Percentiles rank a stretch among this genome's conserved stretches.
Evolutionary conservation across 2,888 invertebrate genomes (phyloP).

Genomic region (Brenthis hecate): DNA sequence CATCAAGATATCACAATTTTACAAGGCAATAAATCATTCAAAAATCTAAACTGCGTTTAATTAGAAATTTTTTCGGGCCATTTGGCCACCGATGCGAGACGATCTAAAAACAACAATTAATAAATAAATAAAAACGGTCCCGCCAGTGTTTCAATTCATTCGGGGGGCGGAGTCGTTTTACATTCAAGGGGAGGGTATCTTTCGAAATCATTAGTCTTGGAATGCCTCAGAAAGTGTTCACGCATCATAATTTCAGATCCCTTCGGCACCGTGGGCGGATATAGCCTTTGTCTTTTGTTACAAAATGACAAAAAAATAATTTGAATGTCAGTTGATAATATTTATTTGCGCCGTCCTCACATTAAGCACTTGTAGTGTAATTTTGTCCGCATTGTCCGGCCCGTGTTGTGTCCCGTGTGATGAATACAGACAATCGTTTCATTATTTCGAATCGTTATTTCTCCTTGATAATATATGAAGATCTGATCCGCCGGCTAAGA

Average conservation of each 20-base stretch:
- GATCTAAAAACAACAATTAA: constrained; percentile 74
- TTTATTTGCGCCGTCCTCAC: constrained; percentile 69
- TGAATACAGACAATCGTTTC: constrained; percentile 60
- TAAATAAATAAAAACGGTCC: constrained; percentile 65
- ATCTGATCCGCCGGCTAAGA: constrained; percentile 22
- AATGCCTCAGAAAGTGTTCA: constrained; percentile 72
- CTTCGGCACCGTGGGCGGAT: constrained; percentile 72
- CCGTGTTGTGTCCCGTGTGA: constrained; percentile 65
- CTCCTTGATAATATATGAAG: constrained; percentile 30
- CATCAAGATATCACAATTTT: constrained; percentile 14
- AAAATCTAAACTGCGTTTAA: constrained; percentile 38
- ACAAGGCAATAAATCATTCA: constrained; percentile 25
- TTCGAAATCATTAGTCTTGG: constrained; percentile 79
- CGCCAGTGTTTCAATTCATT: constrained; percentile 80
- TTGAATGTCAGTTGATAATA: constrained; percentile 71
- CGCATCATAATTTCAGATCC: constrained; percentile 73
- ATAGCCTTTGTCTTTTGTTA: constrained; percentile 75
- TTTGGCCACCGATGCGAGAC: constrained; percentile 38
- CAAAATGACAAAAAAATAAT: constrained; percentile 61
- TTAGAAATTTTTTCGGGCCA: constrained; percentile 47
- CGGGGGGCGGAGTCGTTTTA: constrained; percentile 77
- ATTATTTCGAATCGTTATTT: constrained; percentile 62
- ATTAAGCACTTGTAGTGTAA: constrained; percentile 65
- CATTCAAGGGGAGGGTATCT: constrained; percentile 81
- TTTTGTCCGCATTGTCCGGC: constrained; percentile 64